A percentile compares a stretch with the other conserved stretches of the same genome.
phyloP scores from a whole-genome alignment of 2,113 vertebrate genomes.

The Scytalopus superciliaris region DNA sequence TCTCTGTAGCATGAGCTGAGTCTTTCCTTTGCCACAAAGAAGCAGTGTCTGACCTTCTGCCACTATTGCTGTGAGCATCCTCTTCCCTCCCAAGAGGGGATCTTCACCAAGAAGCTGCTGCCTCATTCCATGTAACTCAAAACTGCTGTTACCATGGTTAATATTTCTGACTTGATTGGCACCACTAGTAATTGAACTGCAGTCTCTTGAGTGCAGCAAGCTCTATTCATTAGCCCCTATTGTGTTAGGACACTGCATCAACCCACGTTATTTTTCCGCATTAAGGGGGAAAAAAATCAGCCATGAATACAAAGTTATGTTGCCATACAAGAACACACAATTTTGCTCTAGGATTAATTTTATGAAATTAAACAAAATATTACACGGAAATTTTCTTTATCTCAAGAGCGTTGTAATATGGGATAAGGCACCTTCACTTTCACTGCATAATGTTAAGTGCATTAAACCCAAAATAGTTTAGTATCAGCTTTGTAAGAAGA shows the following conservation, averaged over 20 bases:
- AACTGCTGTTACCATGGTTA: slow-evolving; percentile 61
- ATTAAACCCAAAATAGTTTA: not conserved
- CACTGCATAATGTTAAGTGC: not conserved
- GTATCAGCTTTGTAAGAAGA: not conserved
- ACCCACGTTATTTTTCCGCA: slow-evolving; percentile 49
- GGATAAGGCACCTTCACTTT: slow-evolving; percentile 47
- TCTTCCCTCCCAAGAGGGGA: not conserved
- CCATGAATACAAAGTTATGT: slow-evolving; percentile 35
- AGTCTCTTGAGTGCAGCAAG: slow-evolving; percentile 40
- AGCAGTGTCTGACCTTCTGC: not conserved
- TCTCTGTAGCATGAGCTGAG: not conserved
- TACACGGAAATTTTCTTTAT: slow-evolving; percentile 43
- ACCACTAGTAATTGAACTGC: slow-evolving; percentile 56
- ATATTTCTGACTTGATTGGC: slow-evolving; percentile 68
- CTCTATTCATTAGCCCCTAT: slow-evolving; percentile 66
- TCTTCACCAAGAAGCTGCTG: slow-evolving; percentile 8
- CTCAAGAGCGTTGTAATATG: not conserved
- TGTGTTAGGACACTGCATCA: slow-evolving; percentile 51
- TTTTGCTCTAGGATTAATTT: slow-evolving; percentile 27
- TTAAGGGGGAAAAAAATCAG: slow-evolving; percentile 7
- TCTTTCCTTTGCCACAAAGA: not conserved
- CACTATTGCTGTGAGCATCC: not conserved
- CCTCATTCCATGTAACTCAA: not conserved
- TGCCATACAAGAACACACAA: slow-evolving; percentile 16
- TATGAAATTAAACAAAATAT: slow-evolving; percentile 30